Base-by-base conservation (phyloP, 2,113 vertebrate species). In the Orientallactaga bullata region DNA sequence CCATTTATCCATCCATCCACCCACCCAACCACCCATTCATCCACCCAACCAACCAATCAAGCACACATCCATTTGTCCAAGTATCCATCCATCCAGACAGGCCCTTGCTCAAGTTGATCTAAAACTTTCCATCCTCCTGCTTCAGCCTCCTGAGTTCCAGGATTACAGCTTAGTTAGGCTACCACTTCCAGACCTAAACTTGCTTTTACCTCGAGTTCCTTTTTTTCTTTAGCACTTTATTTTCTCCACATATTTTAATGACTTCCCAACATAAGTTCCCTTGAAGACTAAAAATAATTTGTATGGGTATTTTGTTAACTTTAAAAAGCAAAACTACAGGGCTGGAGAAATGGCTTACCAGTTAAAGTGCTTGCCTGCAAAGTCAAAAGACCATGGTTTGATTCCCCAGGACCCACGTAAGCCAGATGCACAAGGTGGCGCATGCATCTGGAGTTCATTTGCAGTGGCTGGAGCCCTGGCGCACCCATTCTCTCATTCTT, bases 231-330 rank as follows among this genome's bases (percentile, higher is more conserved):
- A 72, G n/a, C 12, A 83, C 21, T 82, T 87, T 82, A 21, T 73
- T 77, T 61, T 60, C 55, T 87, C 42, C 15, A 85, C 2, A 58
- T 89, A 93, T 84, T 9, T 73, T 66, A 84, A 63, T 51, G 37
- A 72, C 28, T 55, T 92, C 47, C 24, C 35, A 93, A 84, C 55
- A 86, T 61, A 47, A 73, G 28, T 94, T 77, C 13, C n/a, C 71
- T 68, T 81, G 26, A 77, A 88, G 61, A 92, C 4, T 28, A 47
- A 92, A 37, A 94, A 76, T 18, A 77, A 87, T 18, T 71, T n/a
- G 78, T 61, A 93, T 1, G 24, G 68, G 71, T n/a, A 93, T 26
- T 76, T 69, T 76, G 39, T 91, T 28, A 86, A 76, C 78, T 85
- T 26, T 10, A 91, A 72, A 82, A 81, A 82, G 47, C 16, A 12